Evolutionary conservation across 2,113 vertebrate species (phyloP).

Genomic region (Nerophis ophidion): DNA sequence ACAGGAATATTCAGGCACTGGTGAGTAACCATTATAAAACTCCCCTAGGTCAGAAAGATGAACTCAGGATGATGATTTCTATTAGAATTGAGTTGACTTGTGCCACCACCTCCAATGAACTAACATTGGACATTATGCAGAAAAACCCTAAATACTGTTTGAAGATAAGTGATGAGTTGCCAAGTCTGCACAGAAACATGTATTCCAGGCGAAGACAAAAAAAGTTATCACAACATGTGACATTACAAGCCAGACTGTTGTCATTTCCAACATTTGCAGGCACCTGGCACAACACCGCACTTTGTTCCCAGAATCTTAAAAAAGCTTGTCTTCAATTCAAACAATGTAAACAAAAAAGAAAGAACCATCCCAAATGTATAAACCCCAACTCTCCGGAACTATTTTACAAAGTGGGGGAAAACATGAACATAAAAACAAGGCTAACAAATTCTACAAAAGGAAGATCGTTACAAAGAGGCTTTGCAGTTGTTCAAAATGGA

Average conservation of each 20-base stretch:
- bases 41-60: slow-evolving; percentile 57
- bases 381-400: slow-evolving; percentile 46
- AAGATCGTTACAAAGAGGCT: slow-evolving; percentile 58
- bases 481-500: slow-evolving; percentile 57
- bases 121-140: slow-evolving; percentile 1
- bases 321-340: slow-evolving; percentile 54
- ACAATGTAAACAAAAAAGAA: slow-evolving; percentile 58
- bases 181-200: slow-evolving; percentile 32
- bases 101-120: slow-evolving; percentile 26
- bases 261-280: slow-evolving; percentile 54
- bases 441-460: slow-evolving; percentile 60
- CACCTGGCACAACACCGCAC: slow-evolving; percentile 56
- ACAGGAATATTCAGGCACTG: slow-evolving; percentile 70
- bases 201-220: slow-evolving; percentile 5
- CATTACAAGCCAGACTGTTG: slow-evolving; percentile 48
- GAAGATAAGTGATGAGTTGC: slow-evolving; percentile 26
- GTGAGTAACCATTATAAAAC: slow-evolving; percentile 63
- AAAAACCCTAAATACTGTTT: neutral
- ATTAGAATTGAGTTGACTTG: slow-evolving; percentile 47
- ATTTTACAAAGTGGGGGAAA: slow-evolving; percentile 65
- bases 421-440: slow-evolving; percentile 29
- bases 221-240: slow-evolving; percentile 53
- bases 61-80: slow-evolving; percentile 42
- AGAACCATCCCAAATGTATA: slow-evolving; percentile 49
- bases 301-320: slow-evolving; percentile 71